A percentile compares a stretch with the other conserved stretches of the same genome.
Conservation (phyloP, 2,888 invertebrate species). For the Amblyjoppa proteus region DNA sequence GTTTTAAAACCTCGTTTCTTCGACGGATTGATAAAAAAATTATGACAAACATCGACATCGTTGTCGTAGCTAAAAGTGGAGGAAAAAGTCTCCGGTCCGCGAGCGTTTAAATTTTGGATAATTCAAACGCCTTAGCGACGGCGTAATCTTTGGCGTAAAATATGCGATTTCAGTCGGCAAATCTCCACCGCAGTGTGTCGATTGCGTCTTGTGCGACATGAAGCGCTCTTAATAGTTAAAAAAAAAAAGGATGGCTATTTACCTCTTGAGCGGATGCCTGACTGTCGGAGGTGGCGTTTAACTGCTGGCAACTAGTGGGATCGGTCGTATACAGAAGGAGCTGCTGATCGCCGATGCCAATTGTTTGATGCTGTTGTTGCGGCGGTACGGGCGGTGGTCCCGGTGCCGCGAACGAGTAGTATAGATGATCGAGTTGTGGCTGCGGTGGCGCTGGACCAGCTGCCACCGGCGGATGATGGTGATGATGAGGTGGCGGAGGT, state of each 20-base stretch:
- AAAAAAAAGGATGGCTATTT: not conserved
- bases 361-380: slow-evolving; percentile 77
- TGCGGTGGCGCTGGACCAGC: slow-evolving; percentile 76
- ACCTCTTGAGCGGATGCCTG: slow-evolving; percentile 81
- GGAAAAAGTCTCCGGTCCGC: not conserved
- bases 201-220: not conserved
- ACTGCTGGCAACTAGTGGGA: slow-evolving; percentile 77
- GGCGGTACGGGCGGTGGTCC: slow-evolving; percentile 77
- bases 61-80: no score
- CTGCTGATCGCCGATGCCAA: slow-evolving; percentile 81
- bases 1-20: no score
- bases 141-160: slow-evolving; percentile 10
- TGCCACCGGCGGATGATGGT: slow-evolving; percentile 79
- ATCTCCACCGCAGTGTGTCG: not conserved
- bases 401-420: slow-evolving; percentile 79
- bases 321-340: slow-evolving; percentile 81
- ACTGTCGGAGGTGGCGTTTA: slow-evolving; percentile 75
- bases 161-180: not conserved
- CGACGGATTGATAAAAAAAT: no score
- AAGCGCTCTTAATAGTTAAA: not conserved
- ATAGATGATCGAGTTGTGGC: slow-evolving; percentile 81
- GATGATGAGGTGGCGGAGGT: slow-evolving; percentile 74
- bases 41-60: no score
- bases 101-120: not conserved
- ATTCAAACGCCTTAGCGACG: not conserved